Percentiles rank a stretch among this genome's conserved stretches.
phyloP scores from a whole-genome alignment of 2,888 invertebrate genomes.

The Andrena bucephala region DNA sequence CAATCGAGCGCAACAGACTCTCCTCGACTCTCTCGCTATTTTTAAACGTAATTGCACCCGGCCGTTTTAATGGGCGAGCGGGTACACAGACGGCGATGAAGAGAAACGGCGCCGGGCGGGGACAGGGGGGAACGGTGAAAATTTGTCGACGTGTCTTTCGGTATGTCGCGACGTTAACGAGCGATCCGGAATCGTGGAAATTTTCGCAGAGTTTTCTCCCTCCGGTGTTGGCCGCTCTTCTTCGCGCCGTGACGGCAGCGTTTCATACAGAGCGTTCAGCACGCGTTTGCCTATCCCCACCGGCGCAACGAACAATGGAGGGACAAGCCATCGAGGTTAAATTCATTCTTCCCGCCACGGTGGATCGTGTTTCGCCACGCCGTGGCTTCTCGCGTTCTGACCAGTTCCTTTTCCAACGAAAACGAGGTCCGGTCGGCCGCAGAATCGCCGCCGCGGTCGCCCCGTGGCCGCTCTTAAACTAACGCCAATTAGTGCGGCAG shows the following conservation, averaged over 20 bases:
- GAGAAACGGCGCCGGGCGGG: slow-evolving; percentile 7
- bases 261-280: not conserved
- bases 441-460: slow-evolving; percentile 40
- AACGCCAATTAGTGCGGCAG: slow-evolving; percentile 68
- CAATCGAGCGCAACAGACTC: slow-evolving; percentile 81
- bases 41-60: slow-evolving; percentile 83
- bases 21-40: slow-evolving; percentile 79
- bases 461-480: slow-evolving; percentile 62
- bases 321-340: not conserved
- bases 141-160: slow-evolving; percentile 55
- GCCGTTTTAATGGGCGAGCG: slow-evolving; percentile 82
- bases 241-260: slow-evolving; percentile 7
- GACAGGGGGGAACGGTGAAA: slow-evolving; percentile 45
- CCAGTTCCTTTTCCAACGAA: slow-evolving; percentile 5
- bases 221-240: slow-evolving; percentile 7
- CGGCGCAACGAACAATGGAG: slow-evolving; percentile 11
- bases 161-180: slow-evolving; percentile 41
- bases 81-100: slow-evolving; percentile 72
- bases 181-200: slow-evolving; percentile 20
- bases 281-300: too few relatives aligned
- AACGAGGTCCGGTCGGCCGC: slow-evolving; percentile 51
- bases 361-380: not conserved
- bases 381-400: not conserved
- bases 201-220: slow-evolving; percentile 18
- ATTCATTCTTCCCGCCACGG: not conserved